Conservation (phyloP, 2,113 vertebrate species). For the Brevimyrus niger region DNA sequence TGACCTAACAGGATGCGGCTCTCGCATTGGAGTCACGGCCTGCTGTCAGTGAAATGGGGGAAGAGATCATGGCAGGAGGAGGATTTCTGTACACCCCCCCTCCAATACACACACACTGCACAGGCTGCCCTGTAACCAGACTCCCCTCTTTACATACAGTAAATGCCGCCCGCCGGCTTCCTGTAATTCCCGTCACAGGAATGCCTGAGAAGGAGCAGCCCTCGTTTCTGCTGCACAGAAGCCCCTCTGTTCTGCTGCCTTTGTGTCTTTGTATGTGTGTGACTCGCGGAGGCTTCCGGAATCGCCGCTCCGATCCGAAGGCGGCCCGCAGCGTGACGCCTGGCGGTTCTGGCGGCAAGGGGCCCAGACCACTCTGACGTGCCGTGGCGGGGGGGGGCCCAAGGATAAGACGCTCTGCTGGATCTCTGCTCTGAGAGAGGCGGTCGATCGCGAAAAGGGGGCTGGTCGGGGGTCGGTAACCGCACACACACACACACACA, state of each 20-base stretch:
- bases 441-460: not conserved
- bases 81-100: too few relatives aligned
- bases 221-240: not conserved
- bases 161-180: not conserved
- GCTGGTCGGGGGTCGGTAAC: too few relatives aligned
- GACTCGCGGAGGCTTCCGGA: not conserved
- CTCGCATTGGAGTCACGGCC: not conserved
- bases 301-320: not conserved
- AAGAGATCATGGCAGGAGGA: too few relatives aligned
- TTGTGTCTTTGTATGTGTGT: not conserved
- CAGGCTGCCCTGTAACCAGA: not conserved
- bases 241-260: not conserved
- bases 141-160: not conserved
- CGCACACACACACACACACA: not conserved
- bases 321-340: not conserved
- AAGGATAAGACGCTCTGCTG: not conserved
- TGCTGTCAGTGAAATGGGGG: too few relatives aligned
- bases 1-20: not conserved
- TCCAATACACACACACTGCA: not conserved
- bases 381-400: not conserved
- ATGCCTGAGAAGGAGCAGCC: not conserved
- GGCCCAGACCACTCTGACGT: not conserved
- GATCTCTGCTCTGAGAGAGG: not conserved
- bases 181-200: not conserved
- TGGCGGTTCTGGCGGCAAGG: not conserved